phyloP scores from a whole-genome alignment of 92 coral and sea anemone genomes.

The Umimayanthus kanabou region DNA sequence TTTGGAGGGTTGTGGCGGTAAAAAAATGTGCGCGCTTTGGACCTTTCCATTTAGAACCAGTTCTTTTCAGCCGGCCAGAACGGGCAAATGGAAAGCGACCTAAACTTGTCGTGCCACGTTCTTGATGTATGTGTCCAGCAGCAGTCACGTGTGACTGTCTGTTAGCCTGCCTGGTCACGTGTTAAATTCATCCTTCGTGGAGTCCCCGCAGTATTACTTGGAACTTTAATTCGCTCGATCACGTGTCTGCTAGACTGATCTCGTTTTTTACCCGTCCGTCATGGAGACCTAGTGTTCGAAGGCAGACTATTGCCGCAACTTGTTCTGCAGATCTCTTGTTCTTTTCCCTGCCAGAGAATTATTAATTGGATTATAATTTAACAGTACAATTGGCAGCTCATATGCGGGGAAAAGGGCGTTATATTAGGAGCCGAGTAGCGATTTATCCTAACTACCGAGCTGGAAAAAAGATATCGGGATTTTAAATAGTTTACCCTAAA shows the following conservation, averaged over 20 bases:
- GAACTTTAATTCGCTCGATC: background rate
- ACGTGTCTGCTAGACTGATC: constrained; percentile 9
- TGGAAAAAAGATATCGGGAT: background rate
- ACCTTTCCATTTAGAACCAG: too few relatives aligned
- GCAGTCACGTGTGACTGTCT: too few relatives aligned
- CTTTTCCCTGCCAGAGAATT: constrained; percentile 66
- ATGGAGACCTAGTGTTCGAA: constrained; percentile 76
- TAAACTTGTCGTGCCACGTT: too few relatives aligned
- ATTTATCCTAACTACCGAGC: background rate
- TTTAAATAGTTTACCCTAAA: too few relatives aligned
- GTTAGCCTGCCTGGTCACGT: too few relatives aligned
- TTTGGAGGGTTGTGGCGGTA: too few relatives aligned
- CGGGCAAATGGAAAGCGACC: too few relatives aligned
- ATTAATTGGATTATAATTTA: background rate
- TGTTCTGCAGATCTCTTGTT: constrained; percentile 93
- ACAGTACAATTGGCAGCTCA: background rate
- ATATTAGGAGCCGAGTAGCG: background rate
- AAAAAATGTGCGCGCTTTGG: too few relatives aligned
- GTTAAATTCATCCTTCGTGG: background rate
- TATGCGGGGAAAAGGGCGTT: background rate
- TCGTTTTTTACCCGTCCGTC: constrained; percentile 59
- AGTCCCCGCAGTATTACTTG: too few relatives aligned
- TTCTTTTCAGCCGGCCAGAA: too few relatives aligned
- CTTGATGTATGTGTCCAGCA: too few relatives aligned
- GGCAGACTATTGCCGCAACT: constrained; percentile 93